These are phyloP conservation scores for Chamaetylas fuelleborni DNA, from an alignment of 2,113 vertebrate genomes.

Conservation along the genomic window DNA sequence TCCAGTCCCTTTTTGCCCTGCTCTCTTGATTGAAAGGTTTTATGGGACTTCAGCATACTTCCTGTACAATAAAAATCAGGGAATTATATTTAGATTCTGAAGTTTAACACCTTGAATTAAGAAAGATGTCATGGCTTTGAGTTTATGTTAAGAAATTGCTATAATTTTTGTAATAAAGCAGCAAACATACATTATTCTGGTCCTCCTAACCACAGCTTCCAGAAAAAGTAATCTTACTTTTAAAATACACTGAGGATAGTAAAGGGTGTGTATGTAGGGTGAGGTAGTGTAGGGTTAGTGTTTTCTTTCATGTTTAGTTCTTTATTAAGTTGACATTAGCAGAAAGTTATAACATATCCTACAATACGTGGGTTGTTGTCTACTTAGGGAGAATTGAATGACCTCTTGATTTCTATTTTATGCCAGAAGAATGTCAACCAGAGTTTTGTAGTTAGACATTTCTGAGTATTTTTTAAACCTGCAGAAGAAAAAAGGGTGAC, in stretches of 20 bases:
- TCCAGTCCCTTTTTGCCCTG: rapidly evolving
- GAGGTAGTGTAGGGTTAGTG: not conserved
- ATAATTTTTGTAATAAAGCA: not conserved
- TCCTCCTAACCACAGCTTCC: not conserved
- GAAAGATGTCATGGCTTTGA: not conserved
- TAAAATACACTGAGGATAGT: not conserved
- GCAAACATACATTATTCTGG: not conserved
- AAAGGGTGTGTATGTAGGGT: not conserved
- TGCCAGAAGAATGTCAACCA: not conserved
- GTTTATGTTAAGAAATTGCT: not conserved
- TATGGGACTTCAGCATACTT: not conserved
- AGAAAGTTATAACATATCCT: not conserved
- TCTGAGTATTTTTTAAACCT: not conserved
- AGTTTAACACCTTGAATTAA: not conserved
- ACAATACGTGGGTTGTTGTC: not conserved
- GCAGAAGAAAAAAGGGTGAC: not conserved
- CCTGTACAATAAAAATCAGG: not conserved
- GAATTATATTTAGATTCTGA: not conserved
- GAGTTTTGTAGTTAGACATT: not conserved
- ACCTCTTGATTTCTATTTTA: not conserved
- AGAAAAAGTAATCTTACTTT: not conserved
- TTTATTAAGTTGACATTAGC: not conserved
- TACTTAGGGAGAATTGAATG: not conserved
- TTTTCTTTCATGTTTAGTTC: not conserved
- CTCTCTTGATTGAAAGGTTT: not conserved